A percentile compares a stretch with the other conserved stretches of the same genome.
Conservation (phyloP, 2,113 vertebrate genomes). For the Coryphaenoides rupestris region DNA sequence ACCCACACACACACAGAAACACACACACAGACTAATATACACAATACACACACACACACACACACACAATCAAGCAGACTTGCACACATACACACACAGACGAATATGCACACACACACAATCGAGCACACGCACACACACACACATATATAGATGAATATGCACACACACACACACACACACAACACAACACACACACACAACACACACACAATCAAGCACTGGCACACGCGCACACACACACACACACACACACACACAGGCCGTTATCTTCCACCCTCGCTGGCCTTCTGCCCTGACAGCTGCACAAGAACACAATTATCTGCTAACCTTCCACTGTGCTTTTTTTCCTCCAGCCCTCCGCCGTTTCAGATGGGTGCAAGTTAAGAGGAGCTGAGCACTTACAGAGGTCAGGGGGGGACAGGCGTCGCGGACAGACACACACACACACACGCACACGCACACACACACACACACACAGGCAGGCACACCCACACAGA, state of each 20-base stretch:
- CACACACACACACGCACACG: background rate
- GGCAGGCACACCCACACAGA: no score
- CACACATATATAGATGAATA: no score
- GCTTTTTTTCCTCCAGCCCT: background rate
- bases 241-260: background rate
- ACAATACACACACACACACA: constrained; percentile 3
- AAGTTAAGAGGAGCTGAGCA: background rate
- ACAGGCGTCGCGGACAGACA: background rate
- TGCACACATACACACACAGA: no score
- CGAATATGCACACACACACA: no score
- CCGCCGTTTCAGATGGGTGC: background rate
- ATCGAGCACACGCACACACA: no score
- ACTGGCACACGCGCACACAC: no score
- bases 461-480: constrained; percentile 4
- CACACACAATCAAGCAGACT: background rate
- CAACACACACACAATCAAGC: background rate
- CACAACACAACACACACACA: no score
- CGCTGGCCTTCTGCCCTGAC: background rate
- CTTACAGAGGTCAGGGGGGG: constrained; percentile 24
- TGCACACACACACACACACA: no score
- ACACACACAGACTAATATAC: constrained; percentile 16
- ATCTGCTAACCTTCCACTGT: constrained; percentile 6
- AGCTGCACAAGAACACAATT: background rate
- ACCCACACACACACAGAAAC: no score
- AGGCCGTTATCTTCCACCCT: constrained; percentile 16